Evolutionary conservation across 2,797 vertebrate species (phyloP), one percentile per base, ranked within the genome.

Genomic region (Petrocephalus sullivani): DNA sequence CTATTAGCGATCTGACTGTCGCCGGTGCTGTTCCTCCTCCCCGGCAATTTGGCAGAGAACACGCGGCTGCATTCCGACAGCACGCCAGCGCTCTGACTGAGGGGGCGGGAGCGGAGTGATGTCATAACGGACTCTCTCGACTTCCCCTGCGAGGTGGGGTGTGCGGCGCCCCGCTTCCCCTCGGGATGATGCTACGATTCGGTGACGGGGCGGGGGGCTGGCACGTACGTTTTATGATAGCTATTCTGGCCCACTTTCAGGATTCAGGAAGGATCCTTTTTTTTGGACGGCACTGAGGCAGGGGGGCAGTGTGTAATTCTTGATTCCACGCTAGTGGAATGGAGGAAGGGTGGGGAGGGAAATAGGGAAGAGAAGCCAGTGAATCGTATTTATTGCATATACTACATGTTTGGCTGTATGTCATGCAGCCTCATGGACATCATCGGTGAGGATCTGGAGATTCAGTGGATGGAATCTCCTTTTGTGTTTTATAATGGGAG

Each of bases 51-150:
- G 10, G n/a, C 14, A 0, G 46, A 83, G 78, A 83, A 53, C 46
- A n/a, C 4, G 37, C 10, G 78, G 78, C 78, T 21, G 78, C 78
- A 83, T 83, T 10, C 81, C 81, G 49, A 83, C 46, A 83, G 81
- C 49, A 53, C 4, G n/a, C 21, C 41, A 5, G 41, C 81, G 51
- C 19, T 83, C 19, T 83, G 81, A 83, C 81, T 3, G 49, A 1
- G 46, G 78, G 46, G 78, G 9, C 19, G 19, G 75, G 49, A 78
- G 16, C 1, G 4, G 81, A 6, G 81, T 83, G 81, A 83, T 83
- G 81, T 83, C 81, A 83, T 83, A 83, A 83, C 21, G 49, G 81
- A n/a, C 81, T 83, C n/a, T 83, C 49, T 53, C 21, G 81, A n/a
- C 78, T 83, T 53, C 21, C 78, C 41, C 78, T 53, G 78, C 3